A percentile compares a stretch with the other conserved stretches of the same genome.
Evolutionary conservation across 2,888 invertebrate species (phyloP).

Genomic region (Pinctada fucata): DNA sequence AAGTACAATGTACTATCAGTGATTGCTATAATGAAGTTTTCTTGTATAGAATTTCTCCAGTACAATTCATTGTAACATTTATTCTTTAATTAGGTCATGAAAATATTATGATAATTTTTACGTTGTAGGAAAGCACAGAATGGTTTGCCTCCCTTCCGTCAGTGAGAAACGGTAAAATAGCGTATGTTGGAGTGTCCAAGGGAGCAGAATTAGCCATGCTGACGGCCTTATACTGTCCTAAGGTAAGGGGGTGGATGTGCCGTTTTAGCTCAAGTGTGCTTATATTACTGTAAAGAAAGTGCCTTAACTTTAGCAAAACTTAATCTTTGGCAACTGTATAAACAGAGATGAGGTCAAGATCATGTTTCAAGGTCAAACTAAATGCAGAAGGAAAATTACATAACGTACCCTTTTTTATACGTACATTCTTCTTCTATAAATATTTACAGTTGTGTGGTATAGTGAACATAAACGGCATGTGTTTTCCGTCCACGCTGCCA

Average conservation of each 20-base stretch:
- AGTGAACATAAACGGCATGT: slow-evolving; percentile 52
- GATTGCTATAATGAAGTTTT: too few relatives aligned
- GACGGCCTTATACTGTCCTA: slow-evolving; percentile 46
- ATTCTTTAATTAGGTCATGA: neutral
- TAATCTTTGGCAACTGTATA: too few relatives aligned
- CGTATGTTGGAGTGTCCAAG: slow-evolving; percentile 58
- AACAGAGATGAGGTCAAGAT: too few relatives aligned
- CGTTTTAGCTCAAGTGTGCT: too few relatives aligned
- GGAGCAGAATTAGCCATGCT: slow-evolving; percentile 55
- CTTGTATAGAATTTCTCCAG: too few relatives aligned
- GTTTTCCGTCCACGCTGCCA: slow-evolving; percentile 37
- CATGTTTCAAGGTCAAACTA: too few relatives aligned
- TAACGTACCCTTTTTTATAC: too few relatives aligned
- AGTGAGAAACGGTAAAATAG: slow-evolving; percentile 49
- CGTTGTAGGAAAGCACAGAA: slow-evolving; percentile 51
- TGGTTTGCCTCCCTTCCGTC: slow-evolving; percentile 51
- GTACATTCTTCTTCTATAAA: too few relatives aligned
- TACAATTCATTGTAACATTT: neutral
- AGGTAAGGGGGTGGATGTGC: slow-evolving; percentile 31
- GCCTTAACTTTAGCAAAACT: too few relatives aligned
- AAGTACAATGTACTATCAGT: too few relatives aligned
- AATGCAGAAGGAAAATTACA: too few relatives aligned
- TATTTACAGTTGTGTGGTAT: slow-evolving; percentile 10
- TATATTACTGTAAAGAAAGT: too few relatives aligned
- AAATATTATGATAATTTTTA: neutral